phyloP scores from a whole-genome alignment of 2,888 invertebrate species.

The Odiellus spinosus region DNA sequence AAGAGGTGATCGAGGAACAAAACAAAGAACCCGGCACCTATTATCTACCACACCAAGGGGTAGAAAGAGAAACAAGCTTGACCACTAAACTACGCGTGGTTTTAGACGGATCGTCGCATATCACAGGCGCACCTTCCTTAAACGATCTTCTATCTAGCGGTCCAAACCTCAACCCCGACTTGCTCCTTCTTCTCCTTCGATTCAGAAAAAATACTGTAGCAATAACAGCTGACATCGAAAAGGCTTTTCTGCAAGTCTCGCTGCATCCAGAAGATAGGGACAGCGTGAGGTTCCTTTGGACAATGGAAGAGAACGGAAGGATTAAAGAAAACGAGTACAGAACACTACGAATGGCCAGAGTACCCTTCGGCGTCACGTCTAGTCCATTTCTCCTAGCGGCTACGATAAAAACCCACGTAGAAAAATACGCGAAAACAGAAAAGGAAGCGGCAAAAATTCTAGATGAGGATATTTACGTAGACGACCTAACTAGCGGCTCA shows the following conservation, averaged over 20 bases:
- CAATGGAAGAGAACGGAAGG: no score
- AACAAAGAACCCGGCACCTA: background rate
- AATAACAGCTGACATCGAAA: conserved; percentile 4
- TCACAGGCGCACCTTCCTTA: background rate
- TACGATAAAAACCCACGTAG: no score
- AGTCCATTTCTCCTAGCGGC: no score
- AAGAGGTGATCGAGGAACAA: background rate
- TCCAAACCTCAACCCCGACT: conserved; percentile 3
- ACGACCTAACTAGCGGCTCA: no score
- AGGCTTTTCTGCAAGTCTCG: conserved; percentile 7
- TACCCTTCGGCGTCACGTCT: no score
- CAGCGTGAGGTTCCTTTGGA: conserved; percentile 1
- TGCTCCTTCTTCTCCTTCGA: background rate
- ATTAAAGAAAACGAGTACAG: no score
- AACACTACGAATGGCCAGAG: no score
- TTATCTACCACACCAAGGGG: conserved; percentile 5
- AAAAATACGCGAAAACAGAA: no score
- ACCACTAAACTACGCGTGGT: conserved; percentile 6
- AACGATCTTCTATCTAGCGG: conserved; percentile 6
- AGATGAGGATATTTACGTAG: no score
- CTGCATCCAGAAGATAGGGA: conserved; percentile 2
- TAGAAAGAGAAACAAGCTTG: background rate
- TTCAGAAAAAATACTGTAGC: conserved; percentile 10
- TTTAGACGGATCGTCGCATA: conserved; percentile 8
- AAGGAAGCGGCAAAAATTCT: no score